A percentile compares a stretch with the other conserved stretches of the same genome.
Evolutionary conservation across 2,113 vertebrate species (phyloP).

Genomic region (Scalopus aquaticus): DNA sequence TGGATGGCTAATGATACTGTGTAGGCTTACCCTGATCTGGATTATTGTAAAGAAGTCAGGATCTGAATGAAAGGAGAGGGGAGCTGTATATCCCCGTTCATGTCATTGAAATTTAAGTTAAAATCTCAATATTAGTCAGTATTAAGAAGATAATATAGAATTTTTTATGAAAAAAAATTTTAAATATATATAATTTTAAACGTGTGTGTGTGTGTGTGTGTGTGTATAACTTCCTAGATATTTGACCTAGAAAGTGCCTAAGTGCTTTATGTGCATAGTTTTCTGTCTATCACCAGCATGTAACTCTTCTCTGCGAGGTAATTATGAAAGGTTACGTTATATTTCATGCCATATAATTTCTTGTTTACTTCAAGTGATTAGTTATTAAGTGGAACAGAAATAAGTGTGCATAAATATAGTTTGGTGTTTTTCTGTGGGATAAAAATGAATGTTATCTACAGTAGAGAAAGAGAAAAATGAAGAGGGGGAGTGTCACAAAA

Average conservation of each 20-base stretch:
- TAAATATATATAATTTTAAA: background rate
- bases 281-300: background rate
- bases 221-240: background rate
- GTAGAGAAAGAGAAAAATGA: slow-evolving; percentile 26
- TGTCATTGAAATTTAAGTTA: background rate
- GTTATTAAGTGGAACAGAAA: slow-evolving; percentile 53
- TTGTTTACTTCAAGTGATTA: slow-evolving; percentile 28
- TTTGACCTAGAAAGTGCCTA: background rate
- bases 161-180: background rate
- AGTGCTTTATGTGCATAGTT: background rate
- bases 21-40: background rate
- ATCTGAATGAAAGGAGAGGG: background rate
- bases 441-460: background rate
- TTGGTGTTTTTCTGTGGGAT: slow-evolving; percentile 22
- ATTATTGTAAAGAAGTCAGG: background rate
- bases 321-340: slow-evolving; percentile 30
- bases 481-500: background rate
- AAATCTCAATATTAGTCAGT: background rate
- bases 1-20: background rate
- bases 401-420: slow-evolving; percentile 36
- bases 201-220: too few species aligned
- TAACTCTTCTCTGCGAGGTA: background rate
- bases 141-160: background rate
- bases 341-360: slow-evolving; percentile 40
- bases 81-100: background rate